Evolutionary conservation across 2,113 vertebrate genomes (phyloP), one percentile per base, ranked within the genome.

Genomic region (Alectura lathami): DNA sequence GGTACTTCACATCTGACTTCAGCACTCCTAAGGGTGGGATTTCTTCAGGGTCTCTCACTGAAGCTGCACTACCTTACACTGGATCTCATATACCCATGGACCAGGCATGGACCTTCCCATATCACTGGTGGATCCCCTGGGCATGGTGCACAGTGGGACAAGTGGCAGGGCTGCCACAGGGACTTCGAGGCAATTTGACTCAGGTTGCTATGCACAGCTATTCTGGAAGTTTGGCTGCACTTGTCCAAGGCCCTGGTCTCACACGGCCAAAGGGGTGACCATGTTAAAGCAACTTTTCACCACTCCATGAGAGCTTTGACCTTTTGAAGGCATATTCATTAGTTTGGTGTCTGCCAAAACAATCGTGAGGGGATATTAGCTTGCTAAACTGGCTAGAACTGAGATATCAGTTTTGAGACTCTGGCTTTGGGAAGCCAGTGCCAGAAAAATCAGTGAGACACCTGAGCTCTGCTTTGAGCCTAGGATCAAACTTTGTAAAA

Each of bases 191-290:
- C n/a, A 4, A 2, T 8, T 6, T 47, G 43, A 59, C 17, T 9
- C 1, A 1, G 16, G 69, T 11, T 60, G 5, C 17, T 0, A 0
- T 13, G 14, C 20, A 34, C 36, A 83, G 47, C 22, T 43, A 3
- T 21, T 69, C 50, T 74, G 32, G 4, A 67, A 63, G 34, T 23
- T 21, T 84, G 22, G 38, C 21, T 23, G 7, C 5, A 8, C 42
- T 81, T 74, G 13, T 51, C 38, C 32, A 78, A 86, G 83, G 11
- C 2, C 14, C 14, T 51, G 22, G 68, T 42, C 21, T 40, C 26
- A 11, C 0, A 0, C 7, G 17, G 5, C 10, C 27, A 34, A 73
- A 86, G 34, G 40, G 13, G 8, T 54, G 47, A 50, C 30, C 2
- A 4, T 3, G 3, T 50, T 29, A 54, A 60, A 62, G 17, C 1